Percentiles rank a stretch among this genome's conserved stretches.
Evolutionary conservation across 2,888 invertebrate genomes (phyloP).

Genomic region (Tipula helvola): DNA sequence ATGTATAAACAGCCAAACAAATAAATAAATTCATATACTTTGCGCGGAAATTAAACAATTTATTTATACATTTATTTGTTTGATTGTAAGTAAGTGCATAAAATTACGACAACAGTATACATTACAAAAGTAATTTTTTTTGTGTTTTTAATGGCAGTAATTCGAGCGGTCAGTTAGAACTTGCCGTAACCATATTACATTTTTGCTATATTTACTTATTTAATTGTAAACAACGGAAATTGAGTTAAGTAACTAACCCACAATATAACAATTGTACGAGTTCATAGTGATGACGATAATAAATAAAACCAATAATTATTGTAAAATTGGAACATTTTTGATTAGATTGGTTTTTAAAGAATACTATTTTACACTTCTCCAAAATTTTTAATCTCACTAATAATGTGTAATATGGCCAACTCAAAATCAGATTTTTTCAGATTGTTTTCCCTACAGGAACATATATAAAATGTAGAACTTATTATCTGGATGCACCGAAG

Average conservation of each 20-base stretch:
- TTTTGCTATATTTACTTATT: no score
- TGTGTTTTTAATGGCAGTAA: background rate
- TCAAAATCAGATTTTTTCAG: no score
- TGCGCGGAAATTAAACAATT: background rate
- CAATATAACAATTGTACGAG: background rate
- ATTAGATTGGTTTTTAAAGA: no score
- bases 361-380: no score
- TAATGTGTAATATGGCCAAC: no score
- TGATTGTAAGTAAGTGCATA: background rate
- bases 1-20: background rate
- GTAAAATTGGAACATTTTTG: background rate
- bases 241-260: background rate
- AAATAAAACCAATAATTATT: background rate
- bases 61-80: background rate
- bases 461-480: no score
- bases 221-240: background rate
- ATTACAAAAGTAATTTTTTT: background rate
- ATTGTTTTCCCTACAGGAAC: no score
- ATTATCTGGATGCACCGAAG: no score
- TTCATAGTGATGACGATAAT: background rate
- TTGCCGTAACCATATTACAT: background rate
- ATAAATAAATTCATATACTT: background rate
- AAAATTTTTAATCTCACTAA: no score
- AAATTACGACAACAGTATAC: background rate
- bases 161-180: background rate